phyloP scores from a whole-genome alignment of 2,797 vertebrate species.

The Eremophila alpestris region DNA sequence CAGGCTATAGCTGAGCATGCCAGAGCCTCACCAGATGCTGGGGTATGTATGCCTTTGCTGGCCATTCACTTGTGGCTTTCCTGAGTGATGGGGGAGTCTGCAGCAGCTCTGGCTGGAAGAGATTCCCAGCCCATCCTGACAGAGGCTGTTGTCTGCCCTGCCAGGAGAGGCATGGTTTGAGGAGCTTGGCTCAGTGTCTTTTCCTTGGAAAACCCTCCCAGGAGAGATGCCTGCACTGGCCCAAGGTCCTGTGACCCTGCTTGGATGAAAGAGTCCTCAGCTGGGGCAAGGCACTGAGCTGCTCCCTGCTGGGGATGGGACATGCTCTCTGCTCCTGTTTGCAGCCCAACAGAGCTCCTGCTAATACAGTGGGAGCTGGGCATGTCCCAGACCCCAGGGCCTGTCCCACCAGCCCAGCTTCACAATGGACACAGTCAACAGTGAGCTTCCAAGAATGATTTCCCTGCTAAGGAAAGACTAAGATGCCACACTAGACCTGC shows the following conservation, averaged over 20 bases:
- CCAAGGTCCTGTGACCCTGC: neutral
- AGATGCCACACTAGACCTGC: neutral
- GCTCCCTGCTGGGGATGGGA: neutral
- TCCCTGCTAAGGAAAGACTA: neutral
- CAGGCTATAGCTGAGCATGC: neutral
- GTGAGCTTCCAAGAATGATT: neutral
- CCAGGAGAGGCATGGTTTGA: neutral
- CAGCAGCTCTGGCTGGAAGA: neutral
- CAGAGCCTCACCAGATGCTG: neutral
- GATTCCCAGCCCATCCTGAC: neutral
- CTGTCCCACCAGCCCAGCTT: neutral
- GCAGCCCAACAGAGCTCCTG: neutral
- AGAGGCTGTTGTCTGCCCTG: neutral
- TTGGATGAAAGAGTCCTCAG: neutral
- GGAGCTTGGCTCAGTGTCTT: neutral
- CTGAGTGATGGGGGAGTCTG: neutral
- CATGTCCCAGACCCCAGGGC: neutral
- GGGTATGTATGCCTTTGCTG: neutral
- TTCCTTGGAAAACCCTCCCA: neutral
- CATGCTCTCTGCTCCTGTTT: neutral
- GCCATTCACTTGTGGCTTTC: neutral
- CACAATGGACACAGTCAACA: fast-evolving
- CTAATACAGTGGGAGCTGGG: neutral
- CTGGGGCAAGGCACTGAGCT: fast-evolving
- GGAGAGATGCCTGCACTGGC: neutral